Percentiles rank a stretch among this genome's conserved stretches.
Evolutionary conservation across 1,140 invertebrate genomes (phyloP).

Genomic region (Archivesica marissinica): DNA sequence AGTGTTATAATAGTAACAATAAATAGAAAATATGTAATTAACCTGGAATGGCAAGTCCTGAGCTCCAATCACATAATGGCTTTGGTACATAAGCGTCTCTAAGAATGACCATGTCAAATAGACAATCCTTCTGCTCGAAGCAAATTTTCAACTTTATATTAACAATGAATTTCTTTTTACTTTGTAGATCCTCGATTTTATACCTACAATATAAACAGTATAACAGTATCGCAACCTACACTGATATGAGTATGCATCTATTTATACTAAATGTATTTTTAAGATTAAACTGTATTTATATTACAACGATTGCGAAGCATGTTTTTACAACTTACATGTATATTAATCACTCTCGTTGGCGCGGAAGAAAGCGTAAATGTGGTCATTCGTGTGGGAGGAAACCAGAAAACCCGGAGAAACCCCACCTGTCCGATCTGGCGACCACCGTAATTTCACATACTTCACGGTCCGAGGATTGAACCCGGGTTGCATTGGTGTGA

Average conservation of each 20-base stretch:
- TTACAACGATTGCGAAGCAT: too few relatives aligned
- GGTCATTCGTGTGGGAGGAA: too few relatives aligned
- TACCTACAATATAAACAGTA: neutral
- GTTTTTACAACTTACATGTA: too few relatives aligned
- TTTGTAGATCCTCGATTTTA: conserved; percentile 20
- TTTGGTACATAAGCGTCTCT: conserved; percentile 26
- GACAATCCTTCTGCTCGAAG: neutral
- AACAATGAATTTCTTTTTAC: conserved; percentile 23
- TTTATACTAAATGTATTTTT: neutral
- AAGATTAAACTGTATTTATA: too few relatives aligned
- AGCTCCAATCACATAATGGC: conserved; percentile 25
- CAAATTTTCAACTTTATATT: conserved; percentile 32
- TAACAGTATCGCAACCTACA: neutral
- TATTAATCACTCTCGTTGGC: too few relatives aligned
- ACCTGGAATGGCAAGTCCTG: conserved; percentile 8
- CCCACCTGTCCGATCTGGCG: too few relatives aligned
- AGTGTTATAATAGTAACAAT: too few relatives aligned
- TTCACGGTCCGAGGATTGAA: neutral
- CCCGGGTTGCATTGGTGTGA: too few relatives aligned
- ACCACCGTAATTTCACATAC: too few relatives aligned
- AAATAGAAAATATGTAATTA: too few relatives aligned
- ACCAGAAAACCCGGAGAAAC: too few relatives aligned
- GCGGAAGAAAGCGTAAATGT: too few relatives aligned
- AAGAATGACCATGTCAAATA: neutral
- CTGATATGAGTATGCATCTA: neutral